Evolutionary conservation across 2,888 invertebrate genomes (phyloP).

Genomic region (Schrankia costaestrigalis): DNA sequence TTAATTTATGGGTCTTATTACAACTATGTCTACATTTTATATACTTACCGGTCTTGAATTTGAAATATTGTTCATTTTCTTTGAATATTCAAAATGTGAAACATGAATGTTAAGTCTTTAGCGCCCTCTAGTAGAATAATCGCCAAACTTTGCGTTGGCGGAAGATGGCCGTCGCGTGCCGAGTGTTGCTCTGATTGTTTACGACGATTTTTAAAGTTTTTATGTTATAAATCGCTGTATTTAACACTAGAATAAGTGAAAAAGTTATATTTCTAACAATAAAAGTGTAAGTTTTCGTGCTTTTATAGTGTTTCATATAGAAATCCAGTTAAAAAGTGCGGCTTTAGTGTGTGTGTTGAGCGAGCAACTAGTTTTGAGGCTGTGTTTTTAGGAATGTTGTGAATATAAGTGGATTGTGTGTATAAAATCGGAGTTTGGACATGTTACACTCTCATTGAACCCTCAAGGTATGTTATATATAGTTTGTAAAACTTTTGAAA

Average conservation of each 20-base stretch:
- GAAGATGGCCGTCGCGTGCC: slow-evolving; percentile 78
- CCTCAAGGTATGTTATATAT: slow-evolving; percentile 54
- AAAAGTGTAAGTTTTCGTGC: slow-evolving; percentile 39
- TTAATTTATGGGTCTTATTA: no score
- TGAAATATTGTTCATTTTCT: no score
- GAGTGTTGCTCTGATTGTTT: slow-evolving; percentile 74
- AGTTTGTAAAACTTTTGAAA: slow-evolving; percentile 54
- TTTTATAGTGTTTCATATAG: slow-evolving; percentile 44
- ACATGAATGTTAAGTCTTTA: slow-evolving; percentile 1
- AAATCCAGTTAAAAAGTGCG: slow-evolving; percentile 69
- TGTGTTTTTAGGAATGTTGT: slow-evolving; percentile 76
- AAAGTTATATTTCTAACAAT: slow-evolving; percentile 40
- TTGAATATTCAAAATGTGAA: background rate
- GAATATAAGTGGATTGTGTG: slow-evolving; percentile 71
- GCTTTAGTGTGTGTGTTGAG: slow-evolving; percentile 58
- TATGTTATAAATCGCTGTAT: slow-evolving; percentile 44
- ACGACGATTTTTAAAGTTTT: slow-evolving; percentile 68
- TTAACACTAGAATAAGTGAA: slow-evolving; percentile 44
- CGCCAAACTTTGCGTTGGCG: slow-evolving; percentile 66
- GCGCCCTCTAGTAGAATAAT: slow-evolving; percentile 62
- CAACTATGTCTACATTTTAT: no score
- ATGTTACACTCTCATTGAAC: slow-evolving; percentile 44
- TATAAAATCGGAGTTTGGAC: slow-evolving; percentile 51
- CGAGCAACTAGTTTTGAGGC: slow-evolving; percentile 70
- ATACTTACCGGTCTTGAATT: no score